These are phyloP conservation scores for Calyptomena viridis DNA, from an alignment of 2,113 vertebrate genomes.

Conservation along the genomic window DNA sequence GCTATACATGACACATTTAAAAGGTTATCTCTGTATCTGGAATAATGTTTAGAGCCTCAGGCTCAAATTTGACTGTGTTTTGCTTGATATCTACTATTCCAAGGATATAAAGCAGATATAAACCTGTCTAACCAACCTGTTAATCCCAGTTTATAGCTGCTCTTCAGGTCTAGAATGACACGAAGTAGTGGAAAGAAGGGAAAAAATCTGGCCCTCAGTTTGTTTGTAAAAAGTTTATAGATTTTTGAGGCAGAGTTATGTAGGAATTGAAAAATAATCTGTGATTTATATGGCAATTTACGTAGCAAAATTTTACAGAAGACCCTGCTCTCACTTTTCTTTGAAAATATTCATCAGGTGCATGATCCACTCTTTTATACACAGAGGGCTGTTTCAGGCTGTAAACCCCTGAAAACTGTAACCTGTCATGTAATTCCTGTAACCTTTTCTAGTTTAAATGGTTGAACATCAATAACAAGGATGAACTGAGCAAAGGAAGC, in stretches of 20 bases:
- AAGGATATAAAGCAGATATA: conserved; percentile 6
- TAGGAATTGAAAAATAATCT: neutral
- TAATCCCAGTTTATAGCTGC: neutral
- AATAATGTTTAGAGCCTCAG: neutral
- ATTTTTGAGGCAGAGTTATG: neutral
- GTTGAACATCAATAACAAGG: neutral
- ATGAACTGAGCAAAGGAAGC: neutral
- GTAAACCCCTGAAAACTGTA: neutral
- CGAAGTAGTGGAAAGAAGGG: neutral
- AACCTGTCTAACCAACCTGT: neutral
- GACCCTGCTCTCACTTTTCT: neutral
- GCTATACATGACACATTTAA: neutral
- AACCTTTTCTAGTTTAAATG: neutral
- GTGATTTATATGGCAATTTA: neutral
- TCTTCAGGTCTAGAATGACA: neutral
- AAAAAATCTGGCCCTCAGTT: rapidly evolving
- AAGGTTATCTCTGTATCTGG: conserved; percentile 31
- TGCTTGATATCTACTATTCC: neutral
- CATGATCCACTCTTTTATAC: neutral
- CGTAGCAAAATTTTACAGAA: neutral
- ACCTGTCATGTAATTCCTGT: neutral
- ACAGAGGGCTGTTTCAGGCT: neutral
- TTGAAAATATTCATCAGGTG: neutral
- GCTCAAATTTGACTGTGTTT: conserved; percentile 33
- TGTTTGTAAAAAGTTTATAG: neutral